A percentile compares a stretch with the other conserved stretches of the same genome.
Conservation (phyloP, 2,888 invertebrate species). For the Cheilosia soror region DNA sequence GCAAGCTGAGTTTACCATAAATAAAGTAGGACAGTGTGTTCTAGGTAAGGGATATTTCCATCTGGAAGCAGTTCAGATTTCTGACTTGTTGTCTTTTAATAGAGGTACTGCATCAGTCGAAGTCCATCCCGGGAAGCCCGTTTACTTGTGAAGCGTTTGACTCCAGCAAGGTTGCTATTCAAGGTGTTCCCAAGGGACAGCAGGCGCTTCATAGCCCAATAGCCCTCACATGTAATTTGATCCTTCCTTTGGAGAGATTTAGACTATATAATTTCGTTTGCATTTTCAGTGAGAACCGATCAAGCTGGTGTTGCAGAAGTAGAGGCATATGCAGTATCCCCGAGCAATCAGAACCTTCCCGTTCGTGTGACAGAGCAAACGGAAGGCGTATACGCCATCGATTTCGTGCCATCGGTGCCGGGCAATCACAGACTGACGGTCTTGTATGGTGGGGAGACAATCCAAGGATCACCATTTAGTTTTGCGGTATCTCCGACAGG, state of each 20-base stretch:
- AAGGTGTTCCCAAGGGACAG: conserved; percentile 90
- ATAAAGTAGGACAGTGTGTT: conserved; percentile 89
- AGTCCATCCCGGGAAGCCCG: conserved; percentile 96
- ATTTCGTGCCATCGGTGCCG: conserved; percentile 93
- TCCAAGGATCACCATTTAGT: conserved; percentile 85
- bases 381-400: conserved; percentile 89
- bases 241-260: neutral
- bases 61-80: conserved; percentile 75
- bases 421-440: conserved; percentile 88
- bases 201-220: conserved; percentile 93
- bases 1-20: conserved; percentile 96
- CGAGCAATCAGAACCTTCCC: conserved; percentile 92
- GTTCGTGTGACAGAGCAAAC: conserved; percentile 90
- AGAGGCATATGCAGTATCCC: conserved; percentile 94
- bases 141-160: conserved; percentile 97
- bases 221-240: conserved; percentile 89
- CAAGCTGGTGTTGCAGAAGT: conserved; percentile 94
- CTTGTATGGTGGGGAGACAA: conserved; percentile 88
- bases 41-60: conserved; percentile 84
- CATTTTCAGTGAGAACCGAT: conserved; percentile 88
- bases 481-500: conserved; percentile 87
- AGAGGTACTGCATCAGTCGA: conserved; percentile 95
- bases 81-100: conserved; percentile 80
- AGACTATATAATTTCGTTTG: neutral
- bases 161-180: conserved; percentile 91